phyloP scores from a whole-genome alignment of 2,888 invertebrate genomes.

The Campoplex nolae region DNA sequence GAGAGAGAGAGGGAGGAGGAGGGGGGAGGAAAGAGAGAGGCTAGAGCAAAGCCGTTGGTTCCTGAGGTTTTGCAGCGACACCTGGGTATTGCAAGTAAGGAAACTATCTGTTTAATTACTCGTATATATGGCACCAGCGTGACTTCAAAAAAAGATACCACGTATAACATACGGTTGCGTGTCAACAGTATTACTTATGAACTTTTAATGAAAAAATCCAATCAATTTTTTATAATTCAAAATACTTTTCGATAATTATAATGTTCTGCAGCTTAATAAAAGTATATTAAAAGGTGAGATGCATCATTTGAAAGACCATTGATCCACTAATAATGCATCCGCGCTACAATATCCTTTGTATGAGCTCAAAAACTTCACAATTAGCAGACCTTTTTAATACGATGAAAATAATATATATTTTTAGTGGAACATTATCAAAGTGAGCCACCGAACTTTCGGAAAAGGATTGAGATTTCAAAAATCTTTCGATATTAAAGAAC shows the following conservation, averaged over 20 bases:
- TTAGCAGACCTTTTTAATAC: neutral
- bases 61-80: constrained; percentile 55
- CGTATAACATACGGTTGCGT: neutral
- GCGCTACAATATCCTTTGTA: neutral
- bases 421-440: neutral
- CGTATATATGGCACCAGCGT: constrained; percentile 49
- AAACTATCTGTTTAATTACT: constrained; percentile 76
- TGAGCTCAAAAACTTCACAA: neutral
- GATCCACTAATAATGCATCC: neutral
- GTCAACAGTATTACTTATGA: neutral
- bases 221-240: neutral
- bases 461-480: no score
- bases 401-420: neutral
- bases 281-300: neutral
- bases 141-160: neutral
- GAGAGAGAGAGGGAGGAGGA: constrained; percentile 10
- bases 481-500: no score
- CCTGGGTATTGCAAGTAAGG: constrained; percentile 70
- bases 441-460: neutral
- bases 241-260: neutral
- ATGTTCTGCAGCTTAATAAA: neutral
- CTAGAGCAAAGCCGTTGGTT: constrained; percentile 22
- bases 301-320: neutral
- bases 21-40: constrained; percentile 6
- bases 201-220: neutral